Percentiles rank a stretch among this genome's conserved stretches.
Evolutionary conservation across 1,140 invertebrate species (phyloP).

Genomic region (Monochamus saltuarius): DNA sequence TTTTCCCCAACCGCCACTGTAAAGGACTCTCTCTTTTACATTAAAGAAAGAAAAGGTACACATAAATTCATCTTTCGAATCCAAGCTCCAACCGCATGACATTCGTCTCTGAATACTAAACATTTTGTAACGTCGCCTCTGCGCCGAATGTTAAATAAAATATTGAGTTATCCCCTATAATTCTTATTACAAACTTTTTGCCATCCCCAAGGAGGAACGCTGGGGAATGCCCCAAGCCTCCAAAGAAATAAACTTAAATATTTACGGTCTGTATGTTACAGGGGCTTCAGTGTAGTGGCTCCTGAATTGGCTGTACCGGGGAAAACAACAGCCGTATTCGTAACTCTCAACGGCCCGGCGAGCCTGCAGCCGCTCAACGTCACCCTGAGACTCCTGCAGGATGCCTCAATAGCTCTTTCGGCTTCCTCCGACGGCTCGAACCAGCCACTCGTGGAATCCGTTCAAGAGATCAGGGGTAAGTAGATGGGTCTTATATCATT

Average conservation of each 20-base stretch:
- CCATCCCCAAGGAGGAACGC: not conserved
- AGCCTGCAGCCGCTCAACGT: slow-evolving; percentile 58
- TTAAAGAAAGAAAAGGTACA: too few species aligned
- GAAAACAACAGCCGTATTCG: slow-evolving; percentile 61
- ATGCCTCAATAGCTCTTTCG: slow-evolving; percentile 11
- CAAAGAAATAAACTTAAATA: not conserved
- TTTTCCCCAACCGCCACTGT: too few species aligned
- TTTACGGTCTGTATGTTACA: slow-evolving; percentile 45
- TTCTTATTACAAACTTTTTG: slow-evolving; percentile 2
- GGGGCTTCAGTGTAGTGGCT: slow-evolving; percentile 62
- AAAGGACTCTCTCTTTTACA: too few species aligned
- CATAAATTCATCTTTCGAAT: too few species aligned
- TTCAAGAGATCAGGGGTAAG: slow-evolving; percentile 47
- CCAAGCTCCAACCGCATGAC: not conserved
- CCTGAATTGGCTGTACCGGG: slow-evolving; percentile 63
- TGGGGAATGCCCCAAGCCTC: not conserved
- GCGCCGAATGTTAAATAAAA: slow-evolving; percentile 10
- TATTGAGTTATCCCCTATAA: not conserved
- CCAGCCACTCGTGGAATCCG: slow-evolving; percentile 40
- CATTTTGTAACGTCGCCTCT: not conserved
- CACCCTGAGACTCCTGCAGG: slow-evolving; percentile 54
- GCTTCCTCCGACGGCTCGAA: slow-evolving; percentile 5
- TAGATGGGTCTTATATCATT: not conserved
- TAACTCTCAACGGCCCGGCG: slow-evolving; percentile 59
- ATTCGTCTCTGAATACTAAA: not conserved